These are phyloP conservation scores for Cyprinodon diabolis DNA, from an alignment of 2,797 vertebrate species.

Conservation along the genomic window DNA sequence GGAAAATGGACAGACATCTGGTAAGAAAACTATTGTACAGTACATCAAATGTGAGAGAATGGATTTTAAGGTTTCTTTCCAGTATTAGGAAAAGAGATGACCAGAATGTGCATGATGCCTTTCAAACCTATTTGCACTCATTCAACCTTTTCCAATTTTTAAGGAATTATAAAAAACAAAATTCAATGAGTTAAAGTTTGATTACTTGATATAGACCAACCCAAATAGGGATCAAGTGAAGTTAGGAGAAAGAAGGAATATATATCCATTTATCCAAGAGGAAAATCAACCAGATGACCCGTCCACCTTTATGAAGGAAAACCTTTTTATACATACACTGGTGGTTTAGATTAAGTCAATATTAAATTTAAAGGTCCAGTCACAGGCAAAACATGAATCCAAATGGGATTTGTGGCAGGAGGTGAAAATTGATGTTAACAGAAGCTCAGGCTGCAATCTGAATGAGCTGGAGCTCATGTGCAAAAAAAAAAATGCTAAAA, in stretches of 20 bases:
- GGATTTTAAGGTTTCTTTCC: not conserved
- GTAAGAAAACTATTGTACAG: constrained; percentile 37
- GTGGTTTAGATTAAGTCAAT: too few species aligned
- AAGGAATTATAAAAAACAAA: not conserved
- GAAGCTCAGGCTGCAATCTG: not conserved
- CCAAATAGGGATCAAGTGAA: not conserved
- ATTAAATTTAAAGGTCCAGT: not conserved
- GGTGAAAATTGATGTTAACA: not conserved
- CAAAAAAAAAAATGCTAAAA: not conserved
- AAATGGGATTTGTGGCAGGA: not conserved
- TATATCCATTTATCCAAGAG: not conserved
- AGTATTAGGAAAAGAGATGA: not conserved
- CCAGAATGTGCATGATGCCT: not conserved
- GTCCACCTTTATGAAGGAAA: not conserved
- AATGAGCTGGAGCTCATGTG: not conserved
- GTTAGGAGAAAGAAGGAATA: not conserved
- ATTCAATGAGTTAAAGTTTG: not conserved
- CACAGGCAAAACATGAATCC: not conserved
- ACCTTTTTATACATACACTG: not conserved
- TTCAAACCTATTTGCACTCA: not conserved
- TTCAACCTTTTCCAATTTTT: not conserved
- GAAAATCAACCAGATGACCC: not conserved
- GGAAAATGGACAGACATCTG: constrained; percentile 41
- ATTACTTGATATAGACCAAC: not conserved
- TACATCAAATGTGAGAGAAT: not conserved